These are phyloP conservation scores for Pterois miles DNA, from an alignment of 2,797 vertebrate species.

Conservation along the genomic window DNA sequence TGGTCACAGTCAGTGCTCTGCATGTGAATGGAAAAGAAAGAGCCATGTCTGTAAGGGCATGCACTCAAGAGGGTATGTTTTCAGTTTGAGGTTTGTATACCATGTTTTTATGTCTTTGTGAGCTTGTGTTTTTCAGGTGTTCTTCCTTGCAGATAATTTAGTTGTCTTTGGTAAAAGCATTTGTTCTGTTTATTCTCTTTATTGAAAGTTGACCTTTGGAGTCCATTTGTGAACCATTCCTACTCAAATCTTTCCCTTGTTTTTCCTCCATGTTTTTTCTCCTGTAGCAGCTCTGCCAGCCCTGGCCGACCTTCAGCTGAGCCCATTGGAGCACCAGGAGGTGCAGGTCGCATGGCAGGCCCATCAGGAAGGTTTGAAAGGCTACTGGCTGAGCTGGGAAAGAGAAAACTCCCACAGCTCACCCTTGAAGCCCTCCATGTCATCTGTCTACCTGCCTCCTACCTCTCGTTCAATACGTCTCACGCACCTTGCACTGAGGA, in stretches of 20 bases:
- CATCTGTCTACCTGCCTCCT: conserved; percentile 67
- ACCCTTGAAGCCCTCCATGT: conserved; percentile 26
- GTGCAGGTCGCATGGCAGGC: conserved; percentile 70
- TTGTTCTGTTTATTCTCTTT: not conserved
- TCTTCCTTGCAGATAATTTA: not conserved
- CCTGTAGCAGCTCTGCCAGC: conserved; percentile 49
- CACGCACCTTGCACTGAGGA: conserved; percentile 45
- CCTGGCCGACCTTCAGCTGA: conserved; percentile 68
- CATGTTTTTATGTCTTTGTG: not conserved
- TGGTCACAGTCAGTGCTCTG: conserved; percentile 89
- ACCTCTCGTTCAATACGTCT: conserved; percentile 51
- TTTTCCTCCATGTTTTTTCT: not conserved
- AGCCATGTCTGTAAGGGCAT: conserved; percentile 89
- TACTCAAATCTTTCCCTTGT: not conserved
- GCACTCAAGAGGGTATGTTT: conserved; percentile 84
- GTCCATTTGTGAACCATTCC: not conserved
- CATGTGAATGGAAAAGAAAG: conserved; percentile 84
- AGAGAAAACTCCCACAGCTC: not conserved
- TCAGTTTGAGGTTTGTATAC: not conserved
- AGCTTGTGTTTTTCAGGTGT: not conserved
- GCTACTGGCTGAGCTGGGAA: conserved; percentile 81
- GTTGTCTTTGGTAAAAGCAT: not conserved
- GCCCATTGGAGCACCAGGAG: conserved; percentile 16
- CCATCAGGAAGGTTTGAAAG: conserved; percentile 56
- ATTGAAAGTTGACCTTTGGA: conserved; percentile 9